Evolutionary conservation across 2,888 invertebrate genomes (phyloP), one percentile per base, ranked within the genome.

Genomic region (Pedicia rivosa): DNA sequence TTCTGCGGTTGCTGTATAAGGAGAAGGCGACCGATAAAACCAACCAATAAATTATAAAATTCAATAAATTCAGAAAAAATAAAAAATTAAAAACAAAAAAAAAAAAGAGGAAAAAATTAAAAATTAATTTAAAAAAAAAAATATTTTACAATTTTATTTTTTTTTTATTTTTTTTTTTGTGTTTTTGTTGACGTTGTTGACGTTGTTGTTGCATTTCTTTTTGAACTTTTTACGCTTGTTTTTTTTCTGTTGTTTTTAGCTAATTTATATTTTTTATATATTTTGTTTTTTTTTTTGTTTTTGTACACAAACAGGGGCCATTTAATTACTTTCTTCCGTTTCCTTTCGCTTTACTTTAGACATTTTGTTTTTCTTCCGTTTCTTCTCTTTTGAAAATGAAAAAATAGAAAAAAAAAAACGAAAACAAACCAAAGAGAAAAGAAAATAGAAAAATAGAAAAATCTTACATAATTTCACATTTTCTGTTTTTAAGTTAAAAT

Each of bases 1-100:
- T 78, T 77, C 78, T 73, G 77, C 78, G 73, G 74, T 69, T 77
- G 78, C 77, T 77, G 78, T 78, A 78, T 70, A 66, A n/a, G 70
- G 77, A 78, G 78, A 78, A 78, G 78, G 78, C 75, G 74, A 74
- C 77, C 67, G 71, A 67, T 32, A 35, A 57, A 59, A 55, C 58
- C 58, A 59, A 60, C 59, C 58, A 57, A 58, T 52, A 50, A 48
- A 47, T 37, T 36, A 40, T 41, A 17, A 17, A n/a, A 36, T 36
- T 25, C 34, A 41, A 35, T 12, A 28, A 22, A 35, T 26, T 20
- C 24, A 3, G n/a, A 24, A 24, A 24, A 24, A 24, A 29, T 16
- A 29, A 15, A 15, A 8, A 1, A 15, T 29, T 10, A 10, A 16
- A 16, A 16, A 6, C 8, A 15, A 6, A 15, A 29, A 16, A 29